Conservation (phyloP, 2,888 invertebrate genomes). For the Latrodectus hesperus region DNA sequence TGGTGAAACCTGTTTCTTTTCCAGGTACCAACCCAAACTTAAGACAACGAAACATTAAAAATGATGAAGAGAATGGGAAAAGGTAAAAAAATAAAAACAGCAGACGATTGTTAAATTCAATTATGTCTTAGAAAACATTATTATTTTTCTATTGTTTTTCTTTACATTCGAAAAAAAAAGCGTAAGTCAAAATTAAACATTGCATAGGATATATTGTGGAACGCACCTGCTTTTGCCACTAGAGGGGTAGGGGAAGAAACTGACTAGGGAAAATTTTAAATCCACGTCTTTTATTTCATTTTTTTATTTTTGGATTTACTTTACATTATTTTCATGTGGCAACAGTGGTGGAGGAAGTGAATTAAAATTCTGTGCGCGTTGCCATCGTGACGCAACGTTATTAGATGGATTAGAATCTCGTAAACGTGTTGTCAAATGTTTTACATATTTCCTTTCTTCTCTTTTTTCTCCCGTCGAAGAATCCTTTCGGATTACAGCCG, state of each 20-base stretch:
- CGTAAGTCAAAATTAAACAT: conserved; percentile 26
- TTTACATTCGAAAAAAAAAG: conserved; percentile 11
- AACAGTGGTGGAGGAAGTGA: conserved; percentile 10
- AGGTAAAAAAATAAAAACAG: conserved; percentile 10
- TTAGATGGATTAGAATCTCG: conserved; percentile 38
- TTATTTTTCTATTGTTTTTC: conserved; percentile 61
- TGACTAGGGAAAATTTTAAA: conserved; percentile 14
- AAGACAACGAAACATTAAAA: conserved; percentile 12
- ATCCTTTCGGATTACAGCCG: background rate
- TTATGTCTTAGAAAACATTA: conserved; percentile 44
- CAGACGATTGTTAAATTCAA: conserved; percentile 65
- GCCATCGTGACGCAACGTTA: conserved; percentile 34
- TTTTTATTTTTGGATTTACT: conserved; percentile 39
- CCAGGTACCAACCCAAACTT: conserved; percentile 25
- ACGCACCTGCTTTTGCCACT: conserved; percentile 55
- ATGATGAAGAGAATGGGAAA: background rate
- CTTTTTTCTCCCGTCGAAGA: background rate
- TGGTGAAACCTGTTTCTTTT: conserved; percentile 47
- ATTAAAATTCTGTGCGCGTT: conserved; percentile 62
- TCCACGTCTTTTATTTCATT: background rate
- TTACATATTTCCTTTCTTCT: background rate
- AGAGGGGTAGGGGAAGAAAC: conserved; percentile 18
- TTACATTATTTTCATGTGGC: conserved; percentile 41
- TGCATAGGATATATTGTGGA: conserved; percentile 16
- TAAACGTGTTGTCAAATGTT: conserved; percentile 10